Conservation (phyloP, 1,140 invertebrate species). For the Temnothorax longispinosus region DNA sequence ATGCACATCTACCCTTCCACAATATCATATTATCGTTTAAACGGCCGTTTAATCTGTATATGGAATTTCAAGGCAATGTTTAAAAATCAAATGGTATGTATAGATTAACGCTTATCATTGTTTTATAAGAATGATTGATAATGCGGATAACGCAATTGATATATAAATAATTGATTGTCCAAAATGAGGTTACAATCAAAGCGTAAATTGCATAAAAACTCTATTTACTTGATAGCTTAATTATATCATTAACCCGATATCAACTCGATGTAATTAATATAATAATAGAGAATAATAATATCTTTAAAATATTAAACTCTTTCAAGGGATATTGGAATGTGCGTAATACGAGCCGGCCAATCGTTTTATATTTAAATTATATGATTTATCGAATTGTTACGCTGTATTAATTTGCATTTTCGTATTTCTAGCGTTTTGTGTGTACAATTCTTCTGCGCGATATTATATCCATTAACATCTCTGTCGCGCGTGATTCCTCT, state of each 20-base stretch:
- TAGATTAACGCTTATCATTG: conserved; percentile 35
- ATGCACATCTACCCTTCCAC: not conserved
- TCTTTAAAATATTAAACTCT: conserved; percentile 52
- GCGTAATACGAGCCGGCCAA: conserved; percentile 22
- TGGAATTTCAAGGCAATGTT: not conserved
- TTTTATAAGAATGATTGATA: conserved; percentile 56
- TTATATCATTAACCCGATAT: conserved; percentile 57
- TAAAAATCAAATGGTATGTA: conserved; percentile 17
- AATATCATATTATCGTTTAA: not conserved
- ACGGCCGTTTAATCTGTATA: not conserved
- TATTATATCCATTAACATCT: conserved; percentile 34
- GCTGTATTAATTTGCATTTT: conserved; percentile 45
- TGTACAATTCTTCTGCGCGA: conserved; percentile 17
- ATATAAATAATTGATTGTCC: conserved; percentile 57
- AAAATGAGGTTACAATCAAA: conserved; percentile 52
- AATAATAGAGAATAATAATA: conserved; percentile 57
- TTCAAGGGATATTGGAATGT: conserved; percentile 46
- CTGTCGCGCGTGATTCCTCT: not conserved
- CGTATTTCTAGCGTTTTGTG: conserved; percentile 45
- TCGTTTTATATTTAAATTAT: conserved; percentile 58
- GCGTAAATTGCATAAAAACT: conserved; percentile 44
- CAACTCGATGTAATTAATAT: conserved; percentile 49
- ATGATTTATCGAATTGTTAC: conserved; percentile 48
- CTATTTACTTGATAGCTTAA: conserved; percentile 51
- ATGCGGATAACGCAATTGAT: conserved; percentile 44